phyloP scores from a whole-genome alignment of 2,113 vertebrate genomes.

The Microcebus tavaratra region DNA sequence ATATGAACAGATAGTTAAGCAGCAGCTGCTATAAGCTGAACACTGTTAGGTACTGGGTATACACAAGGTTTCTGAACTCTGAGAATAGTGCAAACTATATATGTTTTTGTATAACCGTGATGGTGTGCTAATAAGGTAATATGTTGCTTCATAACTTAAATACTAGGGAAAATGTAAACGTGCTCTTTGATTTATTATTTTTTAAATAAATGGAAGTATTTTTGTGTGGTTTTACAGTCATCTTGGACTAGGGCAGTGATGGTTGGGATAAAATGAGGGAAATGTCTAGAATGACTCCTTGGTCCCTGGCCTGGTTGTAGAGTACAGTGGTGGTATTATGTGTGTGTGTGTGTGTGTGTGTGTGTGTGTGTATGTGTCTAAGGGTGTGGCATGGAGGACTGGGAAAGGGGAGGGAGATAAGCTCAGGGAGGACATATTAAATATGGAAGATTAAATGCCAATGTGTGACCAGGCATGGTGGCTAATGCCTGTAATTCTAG shows the following conservation, averaged over 20 bases:
- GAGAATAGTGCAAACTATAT: not conserved
- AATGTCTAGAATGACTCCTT: not conserved
- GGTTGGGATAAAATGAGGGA: not conserved
- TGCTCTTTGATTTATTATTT: not conserved
- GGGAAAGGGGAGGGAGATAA: not conserved
- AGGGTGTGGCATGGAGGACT: not conserved
- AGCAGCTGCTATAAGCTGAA: slow-evolving; percentile 12
- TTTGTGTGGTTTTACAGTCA: slow-evolving; percentile 31
- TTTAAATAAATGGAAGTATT: slow-evolving; percentile 27
- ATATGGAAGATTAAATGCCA: not conserved
- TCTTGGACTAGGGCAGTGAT: not conserved
- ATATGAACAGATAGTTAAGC: slow-evolving; percentile 5
- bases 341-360: not conserved
- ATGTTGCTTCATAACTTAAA: not conserved
- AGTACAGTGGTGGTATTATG: not conserved
- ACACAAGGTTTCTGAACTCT: slow-evolving; percentile 15
- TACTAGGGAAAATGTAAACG: not conserved
- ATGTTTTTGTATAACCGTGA: slow-evolving; percentile 3
- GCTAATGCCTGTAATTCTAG: no score
- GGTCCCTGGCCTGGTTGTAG: not conserved
- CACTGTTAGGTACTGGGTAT: not conserved
- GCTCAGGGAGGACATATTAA: not conserved
- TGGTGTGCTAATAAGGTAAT: slow-evolving; percentile 24
- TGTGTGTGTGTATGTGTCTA: not conserved
- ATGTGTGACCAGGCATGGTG: not conserved